Evolutionary conservation across 2,888 invertebrate species (phyloP).

Genomic region (Euphydryas editha): DNA sequence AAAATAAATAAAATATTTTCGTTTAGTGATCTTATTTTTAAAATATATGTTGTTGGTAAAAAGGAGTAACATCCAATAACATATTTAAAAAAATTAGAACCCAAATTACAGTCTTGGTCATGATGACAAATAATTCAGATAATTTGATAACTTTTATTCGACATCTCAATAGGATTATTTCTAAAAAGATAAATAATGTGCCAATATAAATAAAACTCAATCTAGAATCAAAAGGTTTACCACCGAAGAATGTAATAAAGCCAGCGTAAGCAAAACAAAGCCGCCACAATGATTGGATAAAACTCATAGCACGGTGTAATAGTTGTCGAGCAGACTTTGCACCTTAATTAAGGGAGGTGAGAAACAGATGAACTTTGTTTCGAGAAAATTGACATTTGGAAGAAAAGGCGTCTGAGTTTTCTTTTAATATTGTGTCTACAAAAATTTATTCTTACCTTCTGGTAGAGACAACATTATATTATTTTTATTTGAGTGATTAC

Average conservation of each 20-base stretch:
- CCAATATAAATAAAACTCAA: slow-evolving; percentile 26
- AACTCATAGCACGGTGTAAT: slow-evolving; percentile 49
- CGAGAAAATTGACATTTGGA: slow-evolving; percentile 2
- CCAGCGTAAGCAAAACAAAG: slow-evolving; percentile 36
- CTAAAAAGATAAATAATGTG: slow-evolving; percentile 10
- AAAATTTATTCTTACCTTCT: too few species aligned
- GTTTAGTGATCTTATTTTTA: too few species aligned
- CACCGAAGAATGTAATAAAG: slow-evolving; percentile 36
- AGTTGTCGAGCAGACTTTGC: slow-evolving; percentile 50
- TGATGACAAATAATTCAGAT: too few species aligned
- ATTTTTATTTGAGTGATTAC: too few species aligned
- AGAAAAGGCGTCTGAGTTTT: background rate
- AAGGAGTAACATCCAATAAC: too few species aligned
- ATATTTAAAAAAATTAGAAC: background rate
- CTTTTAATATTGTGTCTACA: too few species aligned
- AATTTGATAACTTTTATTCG: too few species aligned
- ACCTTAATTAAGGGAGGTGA: slow-evolving; percentile 31
- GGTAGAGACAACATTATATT: too few species aligned
- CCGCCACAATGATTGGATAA: slow-evolving; percentile 38
- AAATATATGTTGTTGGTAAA: too few species aligned
- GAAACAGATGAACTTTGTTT: slow-evolving; percentile 44
- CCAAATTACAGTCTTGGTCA: background rate
- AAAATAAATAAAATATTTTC: too few species aligned
- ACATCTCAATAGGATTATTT: slow-evolving; percentile 7
- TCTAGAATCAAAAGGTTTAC: slow-evolving; percentile 29